Evolutionary conservation across 2,888 invertebrate genomes (phyloP).

Genomic region (Tridacna crocea): DNA sequence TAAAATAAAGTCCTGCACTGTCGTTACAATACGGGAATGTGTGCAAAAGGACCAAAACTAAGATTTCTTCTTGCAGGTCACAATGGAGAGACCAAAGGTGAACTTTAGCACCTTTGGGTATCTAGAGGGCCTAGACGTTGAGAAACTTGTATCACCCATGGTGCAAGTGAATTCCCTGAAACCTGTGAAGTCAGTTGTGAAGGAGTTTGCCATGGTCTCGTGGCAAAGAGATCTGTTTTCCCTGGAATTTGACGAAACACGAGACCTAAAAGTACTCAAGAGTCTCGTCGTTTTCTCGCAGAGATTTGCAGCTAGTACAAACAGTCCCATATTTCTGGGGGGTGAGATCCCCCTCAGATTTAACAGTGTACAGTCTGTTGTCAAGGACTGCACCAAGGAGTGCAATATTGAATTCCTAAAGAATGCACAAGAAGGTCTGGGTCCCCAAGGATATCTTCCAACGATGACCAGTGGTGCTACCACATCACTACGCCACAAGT

Average conservation of each 20-base stretch:
- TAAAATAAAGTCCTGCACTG: too few relatives aligned
- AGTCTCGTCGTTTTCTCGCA: conserved; percentile 13
- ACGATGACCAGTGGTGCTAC: neutral
- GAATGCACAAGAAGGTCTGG: neutral
- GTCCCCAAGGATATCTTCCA: neutral
- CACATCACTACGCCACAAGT: neutral
- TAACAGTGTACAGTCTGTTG: neutral
- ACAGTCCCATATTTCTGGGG: conserved; percentile 13
- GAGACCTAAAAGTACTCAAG: neutral
- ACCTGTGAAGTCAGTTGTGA: neutral
- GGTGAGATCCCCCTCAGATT: conserved; percentile 19
- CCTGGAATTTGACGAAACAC: too few relatives aligned
- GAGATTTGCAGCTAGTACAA: neutral
- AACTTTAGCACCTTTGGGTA: conserved; percentile 1
- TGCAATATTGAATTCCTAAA: neutral
- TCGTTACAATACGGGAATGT: too few relatives aligned
- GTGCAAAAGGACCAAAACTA: too few relatives aligned
- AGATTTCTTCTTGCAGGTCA: neutral
- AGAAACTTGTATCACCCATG: conserved; percentile 10
- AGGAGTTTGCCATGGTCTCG: conserved; percentile 23
- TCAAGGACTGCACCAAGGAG: neutral
- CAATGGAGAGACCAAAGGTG: neutral
- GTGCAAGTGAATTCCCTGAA: neutral
- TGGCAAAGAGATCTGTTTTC: conserved; percentile 23
- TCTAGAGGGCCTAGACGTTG: neutral